Evolutionary conservation across 2,797 vertebrate species (phyloP).

Genomic region (Parambassis ranga): DNA sequence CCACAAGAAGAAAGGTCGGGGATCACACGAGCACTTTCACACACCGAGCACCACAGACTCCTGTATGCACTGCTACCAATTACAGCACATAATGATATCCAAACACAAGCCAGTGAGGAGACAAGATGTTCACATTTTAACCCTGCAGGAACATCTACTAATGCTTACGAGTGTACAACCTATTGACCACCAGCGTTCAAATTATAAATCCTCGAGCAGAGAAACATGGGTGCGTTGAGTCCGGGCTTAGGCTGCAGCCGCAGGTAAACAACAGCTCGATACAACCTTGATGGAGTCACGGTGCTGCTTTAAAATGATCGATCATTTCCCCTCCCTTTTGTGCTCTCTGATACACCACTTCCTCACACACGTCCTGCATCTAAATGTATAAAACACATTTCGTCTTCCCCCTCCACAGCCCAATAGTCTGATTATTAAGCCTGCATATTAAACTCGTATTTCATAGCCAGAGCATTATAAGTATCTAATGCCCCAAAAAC

Average conservation of each 20-base stretch:
- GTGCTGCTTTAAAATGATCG: slow-evolving; percentile 24
- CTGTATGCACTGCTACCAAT: background rate
- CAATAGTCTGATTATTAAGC: background rate
- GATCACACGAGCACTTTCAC: background rate
- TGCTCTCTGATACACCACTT: slow-evolving; percentile 10
- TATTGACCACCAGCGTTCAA: slow-evolving; percentile 23
- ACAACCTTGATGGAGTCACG: slow-evolving; percentile 55
- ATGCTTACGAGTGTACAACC: background rate
- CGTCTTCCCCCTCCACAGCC: slow-evolving; percentile 11
- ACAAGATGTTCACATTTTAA: background rate
- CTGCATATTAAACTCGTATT: slow-evolving; percentile 52
- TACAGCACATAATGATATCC: background rate
- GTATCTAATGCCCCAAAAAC: slow-evolving; percentile 17
- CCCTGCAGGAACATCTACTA: background rate
- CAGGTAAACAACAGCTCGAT: slow-evolving; percentile 56
- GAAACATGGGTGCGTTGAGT: slow-evolving; percentile 3
- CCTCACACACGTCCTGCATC: background rate
- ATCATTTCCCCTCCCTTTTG: slow-evolving; percentile 24
- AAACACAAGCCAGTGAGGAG: background rate
- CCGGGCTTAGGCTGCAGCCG: slow-evolving; percentile 16
- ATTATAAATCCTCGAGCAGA: slow-evolving; percentile 44
- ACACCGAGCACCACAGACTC: background rate
- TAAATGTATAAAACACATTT: slow-evolving; percentile 10
- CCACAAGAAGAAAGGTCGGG: background rate
- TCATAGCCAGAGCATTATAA: slow-evolving; percentile 20